Base-by-base conservation (phyloP, 2,888 invertebrate genomes). In the Agriotes lineatus region DNA sequence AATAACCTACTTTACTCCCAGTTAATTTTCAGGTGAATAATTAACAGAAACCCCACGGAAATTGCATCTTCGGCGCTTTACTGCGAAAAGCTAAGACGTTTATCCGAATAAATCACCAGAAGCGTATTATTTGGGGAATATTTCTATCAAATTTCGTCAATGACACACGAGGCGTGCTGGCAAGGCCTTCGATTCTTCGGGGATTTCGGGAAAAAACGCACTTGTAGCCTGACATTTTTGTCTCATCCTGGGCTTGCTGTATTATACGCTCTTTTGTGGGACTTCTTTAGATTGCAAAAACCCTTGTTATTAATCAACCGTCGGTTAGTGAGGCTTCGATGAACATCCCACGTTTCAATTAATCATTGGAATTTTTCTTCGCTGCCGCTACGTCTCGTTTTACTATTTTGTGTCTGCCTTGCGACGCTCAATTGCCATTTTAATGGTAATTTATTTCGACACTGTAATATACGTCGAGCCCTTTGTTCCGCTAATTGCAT, bases 241-340 rank as follows among this genome's bases (percentile, higher is more conserved):
- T 20, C 22, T 12, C 18, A 12, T 42, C 16, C 42, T 5, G 16
- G 7, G 52, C 18, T 35, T 35, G 50, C 25, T 52, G 50, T 18
- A 52, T 52, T 52, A 52, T 52, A 30, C 52, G 30, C 16, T 33
- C 52, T 18, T 52, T 52, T 52, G 33, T 52, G 18, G 33, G 22
- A 33, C 52, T 52, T 52, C 52, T 52, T 52, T 52, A 33, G 52
- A 52, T 52, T 52, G 14, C 16, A 33, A 57, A 57, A 57, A 25
- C 61, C 33, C 22, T 48, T 50, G 48, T 48, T 61, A 61, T 61
- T 61, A 61, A 61, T 61, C 61, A 61, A 52, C 12, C 22, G 35
- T 39, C 33, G 57, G 37, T 39, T 57, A 57, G 57, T 57, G 39
- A 50, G 45, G 25, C 50, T 52, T 61, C 50, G 33, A 61, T 50